phyloP scores from a whole-genome alignment of 1,140 invertebrate species.

The Daktulosphaira vitifoliae region DNA sequence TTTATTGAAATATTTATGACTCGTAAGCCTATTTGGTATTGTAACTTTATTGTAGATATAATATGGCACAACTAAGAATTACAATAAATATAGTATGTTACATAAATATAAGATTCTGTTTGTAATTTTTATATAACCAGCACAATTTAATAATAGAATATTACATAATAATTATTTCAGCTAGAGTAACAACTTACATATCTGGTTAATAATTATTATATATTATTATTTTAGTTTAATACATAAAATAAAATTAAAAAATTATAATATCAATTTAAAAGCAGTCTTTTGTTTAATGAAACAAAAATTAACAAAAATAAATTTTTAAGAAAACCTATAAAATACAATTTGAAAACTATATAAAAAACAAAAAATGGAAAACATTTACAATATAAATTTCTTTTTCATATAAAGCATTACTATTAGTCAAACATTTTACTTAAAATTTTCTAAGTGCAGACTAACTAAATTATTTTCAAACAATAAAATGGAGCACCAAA shows the following conservation, averaged over 20 bases:
- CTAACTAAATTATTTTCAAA: background rate
- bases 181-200: no score
- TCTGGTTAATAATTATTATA: no score
- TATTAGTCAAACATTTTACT: constrained; percentile 16
- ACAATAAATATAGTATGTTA: no score
- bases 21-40: no score
- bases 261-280: constrained; percentile 29
- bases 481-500: no score
- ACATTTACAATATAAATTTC: constrained; percentile 7
- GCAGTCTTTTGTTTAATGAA: constrained; percentile 29
- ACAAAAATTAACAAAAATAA: constrained; percentile 36
- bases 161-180: no score
- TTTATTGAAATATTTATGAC: no score
- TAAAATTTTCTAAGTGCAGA: background rate
- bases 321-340: constrained; percentile 19
- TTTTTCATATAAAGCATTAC: background rate
- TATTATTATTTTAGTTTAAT: background rate
- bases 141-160: no score
- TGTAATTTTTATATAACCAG: no score
- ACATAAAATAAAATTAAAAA: constrained; percentile 23
- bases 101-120: no score
- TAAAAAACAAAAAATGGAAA: constrained; percentile 4
- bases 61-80: no score
- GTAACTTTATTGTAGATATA: no score
- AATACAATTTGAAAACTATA: constrained; percentile 15